phyloP scores from a whole-genome alignment of 2,888 invertebrate species.

The Lycocerus yunnanus region DNA sequence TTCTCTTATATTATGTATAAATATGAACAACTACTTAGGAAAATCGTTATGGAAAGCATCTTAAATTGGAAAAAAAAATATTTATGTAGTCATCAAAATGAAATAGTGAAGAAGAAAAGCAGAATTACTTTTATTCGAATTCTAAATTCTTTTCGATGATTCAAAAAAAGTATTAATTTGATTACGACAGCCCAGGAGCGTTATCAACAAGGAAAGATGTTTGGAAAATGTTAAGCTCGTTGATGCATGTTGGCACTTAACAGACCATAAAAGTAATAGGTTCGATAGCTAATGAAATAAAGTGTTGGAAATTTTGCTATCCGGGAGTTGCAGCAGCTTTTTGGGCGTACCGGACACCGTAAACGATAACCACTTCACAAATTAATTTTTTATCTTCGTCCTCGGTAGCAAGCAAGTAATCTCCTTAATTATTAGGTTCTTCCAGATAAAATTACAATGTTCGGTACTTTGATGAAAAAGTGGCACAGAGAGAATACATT shows the following conservation, averaged over 20 bases:
- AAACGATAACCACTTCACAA: conserved; percentile 19
- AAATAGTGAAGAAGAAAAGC: not conserved
- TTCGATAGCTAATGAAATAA: conserved; percentile 28
- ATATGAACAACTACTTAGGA: not conserved
- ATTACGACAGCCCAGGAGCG: not conserved
- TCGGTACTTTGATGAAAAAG: not conserved
- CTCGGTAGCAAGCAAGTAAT: conserved; percentile 12
- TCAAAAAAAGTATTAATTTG: not conserved
- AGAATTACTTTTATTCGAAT: not conserved
- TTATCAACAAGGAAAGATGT: not conserved
- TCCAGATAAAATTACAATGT: conserved; percentile 1
- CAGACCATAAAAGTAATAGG: conserved; percentile 30
- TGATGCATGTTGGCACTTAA: conserved; percentile 4
- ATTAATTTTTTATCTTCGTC: conserved; percentile 22
- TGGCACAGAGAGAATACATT: not conserved
- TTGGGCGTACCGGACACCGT: conserved; percentile 22
- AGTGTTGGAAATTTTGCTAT: conserved; percentile 24
- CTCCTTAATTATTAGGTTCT: conserved; percentile 12
- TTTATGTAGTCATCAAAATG: not conserved
- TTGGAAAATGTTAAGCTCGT: not conserved
- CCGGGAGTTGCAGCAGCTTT: conserved; percentile 14
- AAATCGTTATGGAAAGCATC: not conserved
- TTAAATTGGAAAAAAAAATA: not conserved
- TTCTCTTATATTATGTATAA: not conserved
- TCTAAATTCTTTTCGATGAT: not conserved